A percentile compares a stretch with the other conserved stretches of the same genome.
phyloP scores from a whole-genome alignment of 2,113 vertebrate genomes.

The Sterna hirundo region DNA sequence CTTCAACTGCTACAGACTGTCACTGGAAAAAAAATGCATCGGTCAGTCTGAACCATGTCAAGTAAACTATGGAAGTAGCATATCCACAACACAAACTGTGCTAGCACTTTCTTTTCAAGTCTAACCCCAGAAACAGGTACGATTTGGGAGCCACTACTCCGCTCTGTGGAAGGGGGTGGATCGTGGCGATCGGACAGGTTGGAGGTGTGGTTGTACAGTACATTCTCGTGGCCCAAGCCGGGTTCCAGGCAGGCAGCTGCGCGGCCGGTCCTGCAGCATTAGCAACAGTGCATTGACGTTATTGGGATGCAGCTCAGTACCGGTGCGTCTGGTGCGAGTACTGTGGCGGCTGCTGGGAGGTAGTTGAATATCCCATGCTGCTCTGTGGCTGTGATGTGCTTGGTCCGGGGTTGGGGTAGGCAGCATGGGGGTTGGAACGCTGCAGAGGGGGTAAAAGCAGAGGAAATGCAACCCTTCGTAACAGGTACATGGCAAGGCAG shows the following conservation, averaged over 20 bases:
- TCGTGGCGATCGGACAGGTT: conserved; percentile 70
- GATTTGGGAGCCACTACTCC: conserved; percentile 68
- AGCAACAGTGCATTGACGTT: conserved; percentile 72
- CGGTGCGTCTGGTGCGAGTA: conserved; percentile 98
- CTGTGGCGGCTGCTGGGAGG: conserved; percentile 99
- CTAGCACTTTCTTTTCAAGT: conserved; percentile 82
- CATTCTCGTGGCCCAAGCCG: conserved; percentile 74
- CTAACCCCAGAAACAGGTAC: conserved; percentile 73
- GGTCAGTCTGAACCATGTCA: conserved; percentile 85
- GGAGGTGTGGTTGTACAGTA: conserved; percentile 78
- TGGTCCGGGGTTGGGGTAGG: conserved; percentile 99
- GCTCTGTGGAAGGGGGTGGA: conserved; percentile 71
- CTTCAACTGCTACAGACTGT: conserved; percentile 83
- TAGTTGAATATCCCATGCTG: conserved; percentile 99
- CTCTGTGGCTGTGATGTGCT: conserved; percentile 99
- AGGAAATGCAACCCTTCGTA: neutral
- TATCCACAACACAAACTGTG: conserved; percentile 84
- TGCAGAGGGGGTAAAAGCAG: conserved; percentile 55
- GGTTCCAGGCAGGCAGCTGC: conserved; percentile 72
- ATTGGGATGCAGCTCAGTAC: conserved; percentile 85
- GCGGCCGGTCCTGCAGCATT: conserved; percentile 67
- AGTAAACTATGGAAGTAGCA: conserved; percentile 87
- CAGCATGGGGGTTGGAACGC: conserved; percentile 99
- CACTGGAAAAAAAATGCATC: conserved; percentile 77
- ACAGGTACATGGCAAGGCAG: fast-evolving